These are phyloP conservation scores for Vannuccia rotundouncinata DNA, from an alignment of 2,888 invertebrate species.

Conservation along the genomic window DNA sequence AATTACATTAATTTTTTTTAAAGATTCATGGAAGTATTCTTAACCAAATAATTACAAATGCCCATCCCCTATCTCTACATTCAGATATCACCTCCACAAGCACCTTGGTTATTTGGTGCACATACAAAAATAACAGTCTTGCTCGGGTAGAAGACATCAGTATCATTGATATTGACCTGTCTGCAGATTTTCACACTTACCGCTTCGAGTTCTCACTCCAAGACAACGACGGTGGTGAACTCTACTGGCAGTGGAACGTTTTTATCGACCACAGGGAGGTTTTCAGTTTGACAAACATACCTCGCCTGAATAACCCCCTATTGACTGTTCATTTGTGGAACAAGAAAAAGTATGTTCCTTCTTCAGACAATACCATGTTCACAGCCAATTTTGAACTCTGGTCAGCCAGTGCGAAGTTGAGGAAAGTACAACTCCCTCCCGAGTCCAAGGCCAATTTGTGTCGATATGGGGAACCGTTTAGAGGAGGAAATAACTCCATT, in stretches of 20 bases:
- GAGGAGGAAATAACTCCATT: constrained; percentile 43
- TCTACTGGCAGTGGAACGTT: not conserved
- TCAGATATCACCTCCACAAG: constrained; percentile 34
- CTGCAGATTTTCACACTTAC: constrained; percentile 40
- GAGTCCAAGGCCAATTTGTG: constrained; percentile 40
- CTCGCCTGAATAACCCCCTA: not conserved
- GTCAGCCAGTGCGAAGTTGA: not conserved
- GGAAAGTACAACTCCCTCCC: constrained; percentile 35
- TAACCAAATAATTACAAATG: too few species aligned
- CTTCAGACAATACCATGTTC: not conserved
- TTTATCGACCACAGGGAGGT: not conserved
- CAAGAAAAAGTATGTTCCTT: not conserved
- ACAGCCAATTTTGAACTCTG: not conserved
- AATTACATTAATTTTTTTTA: too few species aligned
- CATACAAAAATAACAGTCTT: constrained; percentile 38
- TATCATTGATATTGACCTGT: constrained; percentile 41
- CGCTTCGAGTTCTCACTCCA: constrained; percentile 37
- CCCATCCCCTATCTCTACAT: not conserved
- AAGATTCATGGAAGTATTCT: too few species aligned
- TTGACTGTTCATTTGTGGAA: not conserved
- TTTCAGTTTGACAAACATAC: not conserved
- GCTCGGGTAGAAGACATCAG: constrained; percentile 38
- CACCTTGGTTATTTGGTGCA: constrained; percentile 41
- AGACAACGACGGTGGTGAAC: constrained; percentile 38
- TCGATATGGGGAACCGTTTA: constrained; percentile 44